Conservation (phyloP, 2,888 invertebrate genomes). For the Eilema depressum region DNA sequence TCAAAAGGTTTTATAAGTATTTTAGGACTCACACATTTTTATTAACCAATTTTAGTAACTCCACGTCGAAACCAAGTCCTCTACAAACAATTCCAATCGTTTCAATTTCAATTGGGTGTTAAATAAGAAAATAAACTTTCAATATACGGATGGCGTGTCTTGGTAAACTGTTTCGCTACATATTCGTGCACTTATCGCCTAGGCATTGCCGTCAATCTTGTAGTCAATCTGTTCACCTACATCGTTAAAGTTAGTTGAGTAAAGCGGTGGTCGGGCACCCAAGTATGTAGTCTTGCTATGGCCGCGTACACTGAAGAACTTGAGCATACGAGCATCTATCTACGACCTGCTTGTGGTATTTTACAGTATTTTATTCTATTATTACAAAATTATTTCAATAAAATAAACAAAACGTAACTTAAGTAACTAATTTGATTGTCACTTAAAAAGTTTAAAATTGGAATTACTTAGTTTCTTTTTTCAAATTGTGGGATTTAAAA, state of each 20-base stretch:
- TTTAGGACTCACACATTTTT: no score
- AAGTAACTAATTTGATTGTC: background rate
- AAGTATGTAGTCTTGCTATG: slow-evolving; percentile 56
- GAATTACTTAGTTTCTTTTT: background rate
- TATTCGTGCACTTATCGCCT: slow-evolving; percentile 66
- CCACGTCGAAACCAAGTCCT: background rate
- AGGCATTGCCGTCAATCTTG: slow-evolving; percentile 66
- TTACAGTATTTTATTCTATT: background rate
- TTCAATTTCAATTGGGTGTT: slow-evolving; percentile 70
- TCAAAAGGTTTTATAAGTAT: no score
- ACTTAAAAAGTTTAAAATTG: background rate
- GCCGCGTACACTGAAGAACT: slow-evolving; percentile 72
- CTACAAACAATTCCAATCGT: slow-evolving; percentile 36
- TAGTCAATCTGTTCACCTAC: slow-evolving; percentile 57
- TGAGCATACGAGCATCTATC: slow-evolving; percentile 90
- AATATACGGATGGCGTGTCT: slow-evolving; percentile 74
- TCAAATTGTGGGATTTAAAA: background rate
- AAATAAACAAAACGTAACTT: background rate
- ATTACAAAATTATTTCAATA: background rate
- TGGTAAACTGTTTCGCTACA: slow-evolving; percentile 70
- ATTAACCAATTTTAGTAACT: no score
- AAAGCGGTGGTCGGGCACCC: slow-evolving; percentile 31
- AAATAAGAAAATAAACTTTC: slow-evolving; percentile 63
- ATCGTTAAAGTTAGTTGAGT: slow-evolving; percentile 52
- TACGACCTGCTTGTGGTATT: slow-evolving; percentile 84